Base-by-base conservation (phyloP, 2,888 invertebrate genomes). In the Drosophila ustulata region DNA sequence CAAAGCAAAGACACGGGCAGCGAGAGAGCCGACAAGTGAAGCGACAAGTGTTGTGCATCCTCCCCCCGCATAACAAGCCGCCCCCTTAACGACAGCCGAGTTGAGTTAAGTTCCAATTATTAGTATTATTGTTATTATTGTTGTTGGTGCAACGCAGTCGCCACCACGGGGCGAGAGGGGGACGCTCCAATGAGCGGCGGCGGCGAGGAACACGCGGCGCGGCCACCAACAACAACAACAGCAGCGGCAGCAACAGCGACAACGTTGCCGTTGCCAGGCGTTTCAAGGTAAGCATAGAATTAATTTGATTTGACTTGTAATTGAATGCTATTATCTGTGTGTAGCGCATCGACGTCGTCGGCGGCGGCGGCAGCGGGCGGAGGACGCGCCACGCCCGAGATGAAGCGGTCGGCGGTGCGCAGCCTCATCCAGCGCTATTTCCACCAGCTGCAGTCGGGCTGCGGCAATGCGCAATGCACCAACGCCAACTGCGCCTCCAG, bases 391-490 rank as follows among this genome's bases (percentile, higher is more conserved):
- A 87, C 83, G 25, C 87, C 90, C 28, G 95, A 94, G 86, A 95
- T 95, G 95, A 95, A 95, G 93, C 94, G 96, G 57, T 95, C 95
- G 65, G 95, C 95, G 47, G 97, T 97, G 43, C 97, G 95, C 92
- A 96, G 96, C 92, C 93, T 97, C 75, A 98, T 98, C 78, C 97
- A 98, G 93, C 94, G 97, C 89, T 98, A 98, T 93, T 98, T 98
- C 92, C 97, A 97, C 93, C 98, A 98, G 93, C 93, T 98, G 76
- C 95, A 96, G 45, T 96, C 97, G 92, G 98, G 98, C 81, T 98
- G 98, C 93, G 98, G 98, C 26, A 97, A 97, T 92, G 94, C 95
- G n/a, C 94, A 94, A 86, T 98, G 98, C 93, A 94, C 95, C 89
- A 98, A 98, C 93, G 94, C 95, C 89, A 94, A 95, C 91, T 98